Evolutionary conservation across 2,797 vertebrate genomes (phyloP).

Genomic region (Hafferia zeledoni): DNA sequence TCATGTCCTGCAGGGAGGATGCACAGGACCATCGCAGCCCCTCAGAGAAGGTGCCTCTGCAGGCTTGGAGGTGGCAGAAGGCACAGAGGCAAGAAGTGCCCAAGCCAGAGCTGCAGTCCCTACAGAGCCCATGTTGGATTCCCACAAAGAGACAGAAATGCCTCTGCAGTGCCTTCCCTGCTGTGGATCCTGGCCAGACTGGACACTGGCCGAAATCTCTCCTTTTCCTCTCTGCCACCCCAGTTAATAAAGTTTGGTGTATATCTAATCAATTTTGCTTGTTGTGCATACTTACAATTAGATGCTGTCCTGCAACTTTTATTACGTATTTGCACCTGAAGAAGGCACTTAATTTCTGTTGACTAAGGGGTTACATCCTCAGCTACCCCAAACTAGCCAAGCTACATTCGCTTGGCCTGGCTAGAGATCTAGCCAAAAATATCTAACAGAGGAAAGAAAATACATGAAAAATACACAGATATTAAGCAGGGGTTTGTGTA

Average conservation of each 20-base stretch:
- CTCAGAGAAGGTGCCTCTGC: not conserved
- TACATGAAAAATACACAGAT: not conserved
- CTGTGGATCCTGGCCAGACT: fast-evolving
- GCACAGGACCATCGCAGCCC: fast-evolving
- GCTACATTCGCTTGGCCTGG: not conserved
- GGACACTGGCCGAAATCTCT: not conserved
- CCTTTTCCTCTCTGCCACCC: not conserved
- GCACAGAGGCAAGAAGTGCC: not conserved
- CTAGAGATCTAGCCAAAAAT: not conserved
- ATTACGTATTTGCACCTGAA: not conserved
- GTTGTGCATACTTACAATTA: not conserved
- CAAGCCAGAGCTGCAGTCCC: not conserved
- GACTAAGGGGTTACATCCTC: not conserved
- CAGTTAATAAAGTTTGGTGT: not conserved
- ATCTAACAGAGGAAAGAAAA: not conserved
- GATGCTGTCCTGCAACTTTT: not conserved
- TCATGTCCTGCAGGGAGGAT: fast-evolving
- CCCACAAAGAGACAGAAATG: not conserved
- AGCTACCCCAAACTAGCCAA: not conserved
- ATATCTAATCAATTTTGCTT: not conserved
- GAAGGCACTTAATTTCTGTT: not conserved
- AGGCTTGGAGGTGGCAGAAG: not conserved
- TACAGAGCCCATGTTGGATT: fast-evolving
- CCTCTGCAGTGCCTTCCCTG: fast-evolving
- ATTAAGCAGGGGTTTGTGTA: not conserved